Evolutionary conservation across 2,113 vertebrate species (phyloP).

Genomic region (Chrysemys picta): DNA sequence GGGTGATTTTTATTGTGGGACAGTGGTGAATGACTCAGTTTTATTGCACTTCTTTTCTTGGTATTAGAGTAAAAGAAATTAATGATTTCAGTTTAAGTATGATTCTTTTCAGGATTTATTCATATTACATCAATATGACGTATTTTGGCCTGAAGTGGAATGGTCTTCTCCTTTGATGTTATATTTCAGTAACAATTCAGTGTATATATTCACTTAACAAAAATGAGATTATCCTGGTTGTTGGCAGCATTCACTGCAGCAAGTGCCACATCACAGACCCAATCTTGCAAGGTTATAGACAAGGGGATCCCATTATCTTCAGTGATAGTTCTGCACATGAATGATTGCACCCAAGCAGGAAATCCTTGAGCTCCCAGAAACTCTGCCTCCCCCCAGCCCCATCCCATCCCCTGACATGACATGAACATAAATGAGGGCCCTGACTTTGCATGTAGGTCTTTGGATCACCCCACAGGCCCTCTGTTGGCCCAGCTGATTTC

Average conservation of each 20-base stretch:
- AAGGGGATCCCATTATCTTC: not conserved
- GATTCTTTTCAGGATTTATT: not conserved
- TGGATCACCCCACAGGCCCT: not conserved
- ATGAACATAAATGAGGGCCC: not conserved
- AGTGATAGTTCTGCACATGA: not conserved
- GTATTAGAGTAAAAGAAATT: not conserved
- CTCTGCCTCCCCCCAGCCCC: not conserved
- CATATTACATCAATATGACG: not conserved
- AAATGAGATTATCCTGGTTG: not conserved
- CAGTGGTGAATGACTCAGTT: not conserved
- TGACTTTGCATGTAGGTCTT: rapidly evolving
- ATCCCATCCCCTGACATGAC: not conserved
- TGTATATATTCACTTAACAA: not conserved
- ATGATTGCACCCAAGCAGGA: not conserved
- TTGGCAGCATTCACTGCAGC: not conserved
- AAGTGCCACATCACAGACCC: rapidly evolving
- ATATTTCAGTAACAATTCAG: not conserved
- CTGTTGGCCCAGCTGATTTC: constrained; percentile 6
- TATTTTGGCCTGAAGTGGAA: not conserved
- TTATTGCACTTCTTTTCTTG: not conserved
- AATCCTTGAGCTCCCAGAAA: not conserved
- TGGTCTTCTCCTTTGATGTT: not conserved
- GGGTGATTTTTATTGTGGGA: not conserved
- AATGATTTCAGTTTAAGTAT: not conserved
- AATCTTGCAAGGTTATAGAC: not conserved